Evolutionary conservation across 2,113 vertebrate genomes (phyloP), one percentile per base, ranked within the genome.

Genomic region (Pelobates fuscus): DNA sequence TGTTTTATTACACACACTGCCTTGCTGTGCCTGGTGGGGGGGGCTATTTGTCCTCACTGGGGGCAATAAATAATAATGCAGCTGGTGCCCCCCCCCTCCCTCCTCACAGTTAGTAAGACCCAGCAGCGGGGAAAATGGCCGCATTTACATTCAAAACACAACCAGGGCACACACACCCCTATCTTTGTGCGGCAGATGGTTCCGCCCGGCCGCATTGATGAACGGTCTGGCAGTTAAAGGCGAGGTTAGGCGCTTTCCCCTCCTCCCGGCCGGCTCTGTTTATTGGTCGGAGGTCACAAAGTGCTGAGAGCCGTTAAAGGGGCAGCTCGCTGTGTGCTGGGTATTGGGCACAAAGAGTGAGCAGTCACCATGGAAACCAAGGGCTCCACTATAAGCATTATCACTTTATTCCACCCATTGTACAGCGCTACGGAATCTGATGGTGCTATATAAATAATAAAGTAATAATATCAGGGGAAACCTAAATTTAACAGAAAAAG

Each of bases 161-260:
- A 21, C 0, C 2, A 8, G 2, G 1, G 2, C 18, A 17, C 32
- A 6, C 8, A 11, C 15, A 52, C 52, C 68, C 69, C 57, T 17
- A n/a, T 27, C 25, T 17, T 12, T 25, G 18, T 17, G 68, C 21
- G 2, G 0, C 10, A 2, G 20, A 55, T 73, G 71, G 71, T 65
- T 29, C 62, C 44, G 12, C 18, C 71, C 46, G 46, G 8, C 60
- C 14, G 69, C 69, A 61, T 71, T 71, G 58, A 71, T 62, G 55
- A 60, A 17, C 67, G 5, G 67, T 30, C 41, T 21, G 55, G 23
- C 55, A 41, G 21, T 70, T 55, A 73, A 64, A 73, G 70, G 71
- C 25, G 7, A 17, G 15, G 20, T 10, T 10, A 24, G 10, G 32
- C 60, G 41, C 70, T n/a, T n/a, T n/a, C 21, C 46, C 59, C 70